Conservation (phyloP, 2,888 invertebrate genomes). For the Cetonia aurata region DNA sequence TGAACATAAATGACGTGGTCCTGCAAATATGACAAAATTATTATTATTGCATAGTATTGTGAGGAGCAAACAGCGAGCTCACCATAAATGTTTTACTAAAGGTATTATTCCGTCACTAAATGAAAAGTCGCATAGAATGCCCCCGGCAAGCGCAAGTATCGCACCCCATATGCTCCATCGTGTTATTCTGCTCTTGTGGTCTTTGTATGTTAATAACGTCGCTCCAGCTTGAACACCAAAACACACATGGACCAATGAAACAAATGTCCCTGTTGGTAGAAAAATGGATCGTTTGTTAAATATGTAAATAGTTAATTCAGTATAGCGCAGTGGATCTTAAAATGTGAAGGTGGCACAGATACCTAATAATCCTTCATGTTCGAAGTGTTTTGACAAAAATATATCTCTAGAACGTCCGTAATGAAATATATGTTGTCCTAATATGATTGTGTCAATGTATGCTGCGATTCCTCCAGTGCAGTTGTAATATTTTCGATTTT, state of each 20-base stretch:
- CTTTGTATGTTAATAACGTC: slow-evolving; percentile 73
- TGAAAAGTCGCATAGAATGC: slow-evolving; percentile 79
- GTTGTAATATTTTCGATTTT: slow-evolving; percentile 73
- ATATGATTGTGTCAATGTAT: slow-evolving; percentile 82
- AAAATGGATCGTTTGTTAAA: not conserved
- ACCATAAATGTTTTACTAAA: slow-evolving; percentile 96
- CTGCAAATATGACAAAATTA: slow-evolving; percentile 67
- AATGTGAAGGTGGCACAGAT: slow-evolving; percentile 47
- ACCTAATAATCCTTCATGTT: slow-evolving; percentile 95
- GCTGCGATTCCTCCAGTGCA: slow-evolving; percentile 94
- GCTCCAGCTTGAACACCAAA: slow-evolving; percentile 87
- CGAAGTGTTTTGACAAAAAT: slow-evolving; percentile 80
- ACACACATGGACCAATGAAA: slow-evolving; percentile 83
- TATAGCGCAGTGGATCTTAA: not conserved
- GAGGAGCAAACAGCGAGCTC: slow-evolving; percentile 50
- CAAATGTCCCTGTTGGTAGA: slow-evolving; percentile 74
- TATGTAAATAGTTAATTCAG: not conserved
- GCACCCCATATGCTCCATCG: slow-evolving; percentile 85
- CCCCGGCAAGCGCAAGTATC: slow-evolving; percentile 77
- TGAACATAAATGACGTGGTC: slow-evolving; percentile 90
- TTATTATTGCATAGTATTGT: slow-evolving; percentile 6
- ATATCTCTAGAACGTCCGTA: slow-evolving; percentile 74
- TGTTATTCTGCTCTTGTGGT: slow-evolving; percentile 73
- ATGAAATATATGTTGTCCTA: slow-evolving; percentile 85
- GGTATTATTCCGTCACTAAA: slow-evolving; percentile 86